Evolutionary conservation across 1,140 invertebrate species (phyloP), one percentile per base, ranked within the genome.

Genomic region (Holotrichia oblita): DNA sequence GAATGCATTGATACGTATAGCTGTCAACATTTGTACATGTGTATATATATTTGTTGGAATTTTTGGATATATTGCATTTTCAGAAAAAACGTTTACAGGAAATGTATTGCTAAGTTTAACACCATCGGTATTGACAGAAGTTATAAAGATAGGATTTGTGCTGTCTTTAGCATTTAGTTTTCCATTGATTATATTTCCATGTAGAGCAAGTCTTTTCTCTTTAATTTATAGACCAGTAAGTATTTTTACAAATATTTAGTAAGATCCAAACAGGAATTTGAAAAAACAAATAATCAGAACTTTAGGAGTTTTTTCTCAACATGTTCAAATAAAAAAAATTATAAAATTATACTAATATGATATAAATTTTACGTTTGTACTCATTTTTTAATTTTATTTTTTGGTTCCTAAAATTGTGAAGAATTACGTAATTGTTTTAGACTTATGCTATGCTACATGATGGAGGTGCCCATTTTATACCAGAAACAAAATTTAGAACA

Each of bases 141-240:
- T 95, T 40, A 96, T 98, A 80, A 97, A 98, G 89, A 89, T 98
- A 80, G 96, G 96, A 40, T 99, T 99, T 90, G 94, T 99, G 0
- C 88, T 98, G 69, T 99, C 97, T 0, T 91, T 99, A 48, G 96
- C 96, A 20, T 94, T 98, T 84, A 98, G 96, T 86, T 98, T 99
- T 89, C 98, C 98, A 10, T 89, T 99, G 76, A 96, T 98, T 77
- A 96, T 99, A 85, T 99, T 98, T 88, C 98, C 98, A 9, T 99
- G 97, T 86, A 88, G 98, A 79, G 95, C 95, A 6, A 98, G 96
- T 87, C 88, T 99, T 3, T 95, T 98, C 88, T 99, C 97, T 0
- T 90, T 99, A 73, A 85, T 99, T 0, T 98, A 95, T 86, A 91
- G 92, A 85, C 92, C 93, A 90, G 96, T 97, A 90, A 87, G 85